Evolutionary conservation across 1,140 invertebrate genomes (phyloP).

Genomic region (Myzus persicae): DNA sequence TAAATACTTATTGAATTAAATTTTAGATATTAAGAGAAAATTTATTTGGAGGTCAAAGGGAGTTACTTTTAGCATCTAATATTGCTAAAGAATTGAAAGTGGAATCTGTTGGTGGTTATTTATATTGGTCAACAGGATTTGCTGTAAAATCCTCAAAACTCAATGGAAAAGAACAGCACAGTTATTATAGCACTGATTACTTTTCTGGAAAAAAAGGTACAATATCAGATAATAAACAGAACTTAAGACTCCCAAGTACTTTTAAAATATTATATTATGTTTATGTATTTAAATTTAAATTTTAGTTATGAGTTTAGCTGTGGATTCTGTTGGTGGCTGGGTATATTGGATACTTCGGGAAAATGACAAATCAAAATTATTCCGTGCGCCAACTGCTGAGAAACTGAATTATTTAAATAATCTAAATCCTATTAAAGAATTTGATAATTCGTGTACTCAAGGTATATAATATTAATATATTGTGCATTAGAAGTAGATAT

Average conservation of each 20-base stretch:
- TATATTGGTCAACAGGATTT: conserved; percentile 89
- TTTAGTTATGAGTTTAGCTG: conserved; percentile 80
- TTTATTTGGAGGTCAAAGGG: conserved; percentile 73
- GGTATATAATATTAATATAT: conserved; percentile 61
- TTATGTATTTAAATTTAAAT: conserved; percentile 60
- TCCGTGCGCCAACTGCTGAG: conserved; percentile 73
- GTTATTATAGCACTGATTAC: conserved; percentile 76
- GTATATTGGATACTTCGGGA: conserved; percentile 83
- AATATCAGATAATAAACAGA: not conserved
- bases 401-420: conserved; percentile 61
- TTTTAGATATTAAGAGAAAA: conserved; percentile 67
- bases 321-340: conserved; percentile 77
- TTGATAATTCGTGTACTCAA: conserved; percentile 67
- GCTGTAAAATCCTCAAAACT: conserved; percentile 80
- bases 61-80: conserved; percentile 79
- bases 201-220: conserved; percentile 80
- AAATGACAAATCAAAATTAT: conserved; percentile 77
- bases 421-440: not conserved
- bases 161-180: conserved; percentile 78
- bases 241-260: not conserved
- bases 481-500: conserved; percentile 52
- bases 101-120: conserved; percentile 80
- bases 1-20: not conserved
- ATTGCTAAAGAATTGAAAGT: conserved; percentile 73
- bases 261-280: not conserved